Evolutionary conservation across 2,888 invertebrate species (phyloP), one percentile per base, ranked within the genome.

Genomic region (Acronicta leporina): DNA sequence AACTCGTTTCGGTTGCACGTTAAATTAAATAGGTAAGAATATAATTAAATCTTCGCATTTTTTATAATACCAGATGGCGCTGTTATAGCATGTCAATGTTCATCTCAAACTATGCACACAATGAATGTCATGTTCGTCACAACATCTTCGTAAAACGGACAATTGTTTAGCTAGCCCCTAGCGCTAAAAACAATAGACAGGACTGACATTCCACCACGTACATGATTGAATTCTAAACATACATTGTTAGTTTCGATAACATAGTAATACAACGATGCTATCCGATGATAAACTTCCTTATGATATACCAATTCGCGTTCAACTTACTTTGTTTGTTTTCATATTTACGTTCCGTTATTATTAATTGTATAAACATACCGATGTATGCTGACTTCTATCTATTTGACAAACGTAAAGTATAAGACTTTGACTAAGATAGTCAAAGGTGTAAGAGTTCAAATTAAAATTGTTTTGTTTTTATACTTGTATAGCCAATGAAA

Each of bases 141-240:
- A 60, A 63, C 58, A 57, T 54, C 49, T 44, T 50, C 58, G 20
- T 30, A 63, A 52, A 69, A 68, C 61, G 5, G 3, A 15, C 73
- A 69, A 83, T 83, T 83, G 82, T 85, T 80, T 61, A 58, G 48
- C 44, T 63, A 58, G 40, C 41, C 60, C 46, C 44, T 63, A 58
- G 40, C 41, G 61, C 46, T 33, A 63, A 74, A 82, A 80, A 92
- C 92, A 92, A 92, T 92, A 85, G 89, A 78, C 65, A 66, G 75
- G n/a, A 69, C 73, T 68, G 67, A 77, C 89, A 92, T 92, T 91
- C 91, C 88, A 60, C 55, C 57, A 72, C 85, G 87, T 86, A 84
- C 79, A 67, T 47, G 77, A 84, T 86, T 90, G 90, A 88, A 87
- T 89, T 82, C 84, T 81, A 89, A 92, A 90, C 88, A 79, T 42